These are phyloP conservation scores for Collichthys lucidus DNA, from an alignment of 2,113 vertebrate species.

Conservation along the genomic window DNA sequence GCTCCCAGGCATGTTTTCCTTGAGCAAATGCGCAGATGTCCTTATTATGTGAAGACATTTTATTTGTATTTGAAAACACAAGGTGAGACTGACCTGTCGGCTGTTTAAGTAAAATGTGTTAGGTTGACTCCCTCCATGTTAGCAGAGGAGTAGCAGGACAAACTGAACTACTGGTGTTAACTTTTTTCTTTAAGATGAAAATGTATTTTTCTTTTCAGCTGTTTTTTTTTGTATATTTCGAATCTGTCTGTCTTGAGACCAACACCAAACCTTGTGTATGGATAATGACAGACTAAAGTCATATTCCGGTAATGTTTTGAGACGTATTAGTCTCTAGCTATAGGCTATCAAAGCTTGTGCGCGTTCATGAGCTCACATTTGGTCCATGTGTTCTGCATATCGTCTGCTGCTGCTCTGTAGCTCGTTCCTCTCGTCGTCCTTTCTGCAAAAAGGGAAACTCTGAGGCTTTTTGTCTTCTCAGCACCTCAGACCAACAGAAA, in stretches of 20 bases:
- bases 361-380: conserved; percentile 40
- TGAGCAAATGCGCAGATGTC: not conserved
- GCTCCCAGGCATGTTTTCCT: no score
- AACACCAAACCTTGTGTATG: conserved; percentile 27
- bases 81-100: not conserved
- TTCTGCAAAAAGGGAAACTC: conserved; percentile 58
- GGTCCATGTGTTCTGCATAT: conserved; percentile 3
- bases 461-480: conserved; percentile 8
- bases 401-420: not conserved
- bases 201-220: conserved; percentile 2
- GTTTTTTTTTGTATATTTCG: not conserved
- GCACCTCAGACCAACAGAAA: conserved; percentile 51
- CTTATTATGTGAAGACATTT: not conserved
- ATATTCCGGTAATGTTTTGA: not conserved
- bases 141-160: conserved; percentile 4
- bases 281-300: conserved; percentile 16
- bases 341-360: conserved; percentile 22
- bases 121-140: conserved; percentile 7
- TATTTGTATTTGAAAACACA: not conserved
- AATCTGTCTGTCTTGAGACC: conserved; percentile 17
- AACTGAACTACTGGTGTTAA: conserved; percentile 27
- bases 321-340: conserved; percentile 11
- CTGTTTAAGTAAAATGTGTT: conserved; percentile 30
- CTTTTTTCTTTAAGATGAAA: conserved; percentile 19
- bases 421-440: conserved; percentile 23